Base-by-base conservation (phyloP, 2,113 vertebrate species). In the Bagarius yarrelli region DNA sequence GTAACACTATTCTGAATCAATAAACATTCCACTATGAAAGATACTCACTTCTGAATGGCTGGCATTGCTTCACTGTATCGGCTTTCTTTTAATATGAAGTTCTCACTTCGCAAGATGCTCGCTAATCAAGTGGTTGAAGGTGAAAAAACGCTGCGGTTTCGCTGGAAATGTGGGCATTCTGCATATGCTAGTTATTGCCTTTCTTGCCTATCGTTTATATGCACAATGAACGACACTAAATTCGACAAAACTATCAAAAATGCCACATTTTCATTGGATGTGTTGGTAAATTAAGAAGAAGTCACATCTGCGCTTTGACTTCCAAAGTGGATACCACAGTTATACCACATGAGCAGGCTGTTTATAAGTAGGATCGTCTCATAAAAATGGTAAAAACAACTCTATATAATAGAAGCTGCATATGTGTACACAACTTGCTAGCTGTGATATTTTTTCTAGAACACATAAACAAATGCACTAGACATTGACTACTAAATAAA, bases 381-480 rank as follows among this genome's bases (percentile, higher is more conserved):
- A 70, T 69, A 25, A 47, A 47, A 21, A 47, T 47, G 8, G 0
- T 9, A n/a, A 27, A 71, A 15, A 52, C n/a, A 71, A 11, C 5
- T 14, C 18, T 18, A 64, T n/a, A 18, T 8, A 32, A 2, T 18
- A 63, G 27, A 40, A 40, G 34, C 23, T 14, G 64, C 36, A 40
- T 40, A 40, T 40, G 36, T 40, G 6, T 40, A 40, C 36, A 34
- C 16, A 64, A 32, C 30, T 64, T 32, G 15, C 60, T 16, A 40
- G 36, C 16, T 63, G 59, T 16, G 4, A 9, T 57, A 3, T 8
- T 76, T 61, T 27, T 77, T 25, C 32, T n/a, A 27, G 63, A 21
- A 27, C n/a, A 36, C 50, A 25, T 18, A 50, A 32, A 34, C 19
- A 63, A 79, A 74, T 76, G 61, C 74, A 64, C 79, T 63, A 47